Evolutionary conservation across 2,797 vertebrate species (phyloP), one percentile per base, ranked within the genome.

Genomic region (Hipposideros larvatus): DNA sequence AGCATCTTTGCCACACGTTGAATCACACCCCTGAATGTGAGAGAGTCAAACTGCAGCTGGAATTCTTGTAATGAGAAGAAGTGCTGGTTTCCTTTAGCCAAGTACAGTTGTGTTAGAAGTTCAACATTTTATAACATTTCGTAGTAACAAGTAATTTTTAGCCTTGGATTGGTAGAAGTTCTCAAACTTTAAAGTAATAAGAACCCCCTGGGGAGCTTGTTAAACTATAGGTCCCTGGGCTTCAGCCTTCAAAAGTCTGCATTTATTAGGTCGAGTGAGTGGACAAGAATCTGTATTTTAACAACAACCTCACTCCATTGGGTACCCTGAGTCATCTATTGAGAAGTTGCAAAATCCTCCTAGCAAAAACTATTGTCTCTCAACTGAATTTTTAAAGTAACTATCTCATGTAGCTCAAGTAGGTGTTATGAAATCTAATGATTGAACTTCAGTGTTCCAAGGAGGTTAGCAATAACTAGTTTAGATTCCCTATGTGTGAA

Each of bases 261-360:
- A 92, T 93, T 95, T 86, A 91, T 24, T 74, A 87, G 65, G n/a
- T 92, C 37, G 95, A 61, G 31, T 37, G 53, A 75, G 16, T 63
- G 57, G 48, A 53, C 43, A 86, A 86, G 79, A 96, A 97, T 91
- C 77, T 95, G 92, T 86, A 97, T 97, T 95, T 94, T 91, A 94
- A 91, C 48, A 93, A 77, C 15, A 43, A 28, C 48, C 21, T 90
- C 46, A 41, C 48, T 91, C 61, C 24, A 1, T 90, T 92, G 90
- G 78, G 24, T n/a, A 77, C n/a, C 43, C 48, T 87, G 77, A 87
- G 37, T 92, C 48, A 82, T 82, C 74, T 90, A n/a, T 87, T 55
- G 91, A 48, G 61, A 92, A 63, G 68, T 41, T 82, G 41, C 11
- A 91, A 89, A 83, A 90, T 85, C 91, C 70, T 96, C 34, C 53